Conservation (phyloP, 2,888 invertebrate species). For the Thelaira solivaga region DNA sequence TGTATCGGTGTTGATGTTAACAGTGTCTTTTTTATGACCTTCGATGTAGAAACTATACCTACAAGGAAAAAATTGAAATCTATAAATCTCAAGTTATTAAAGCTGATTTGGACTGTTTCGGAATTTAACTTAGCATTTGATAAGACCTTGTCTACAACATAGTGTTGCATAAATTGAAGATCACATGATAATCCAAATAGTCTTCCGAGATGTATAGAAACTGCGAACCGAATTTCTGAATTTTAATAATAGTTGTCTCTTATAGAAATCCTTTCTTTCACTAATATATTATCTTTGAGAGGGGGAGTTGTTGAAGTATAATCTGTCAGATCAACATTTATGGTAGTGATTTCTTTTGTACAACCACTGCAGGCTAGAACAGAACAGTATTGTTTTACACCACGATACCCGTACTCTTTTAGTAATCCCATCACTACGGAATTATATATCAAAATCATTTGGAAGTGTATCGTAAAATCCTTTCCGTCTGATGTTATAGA, state of each 20-base stretch:
- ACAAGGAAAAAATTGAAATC: neutral
- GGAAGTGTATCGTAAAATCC: neutral
- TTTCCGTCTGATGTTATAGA: neutral
- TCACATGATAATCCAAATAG: neutral
- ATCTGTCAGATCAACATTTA: neutral
- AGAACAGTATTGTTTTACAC: neutral
- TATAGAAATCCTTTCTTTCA: neutral
- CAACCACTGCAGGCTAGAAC: neutral
- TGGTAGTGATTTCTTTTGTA: neutral
- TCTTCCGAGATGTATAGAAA: neutral
- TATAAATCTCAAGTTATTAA: neutral
- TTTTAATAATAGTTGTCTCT: neutral
- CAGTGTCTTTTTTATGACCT: neutral
- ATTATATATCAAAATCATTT: neutral
- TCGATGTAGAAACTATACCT: neutral
- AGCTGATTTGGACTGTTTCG: neutral
- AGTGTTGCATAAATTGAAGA: neutral
- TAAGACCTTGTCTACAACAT: neutral
- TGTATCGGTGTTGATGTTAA: neutral
- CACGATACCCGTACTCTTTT: neutral
- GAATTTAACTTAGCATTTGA: neutral
- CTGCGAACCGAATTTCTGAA: neutral
- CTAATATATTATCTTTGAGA: too few relatives aligned
- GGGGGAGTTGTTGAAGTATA: neutral
- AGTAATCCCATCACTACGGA: neutral